Evolutionary conservation across 2,888 invertebrate species (phyloP), one percentile per base, ranked within the genome.

Genomic region (Sipha maydis): DNA sequence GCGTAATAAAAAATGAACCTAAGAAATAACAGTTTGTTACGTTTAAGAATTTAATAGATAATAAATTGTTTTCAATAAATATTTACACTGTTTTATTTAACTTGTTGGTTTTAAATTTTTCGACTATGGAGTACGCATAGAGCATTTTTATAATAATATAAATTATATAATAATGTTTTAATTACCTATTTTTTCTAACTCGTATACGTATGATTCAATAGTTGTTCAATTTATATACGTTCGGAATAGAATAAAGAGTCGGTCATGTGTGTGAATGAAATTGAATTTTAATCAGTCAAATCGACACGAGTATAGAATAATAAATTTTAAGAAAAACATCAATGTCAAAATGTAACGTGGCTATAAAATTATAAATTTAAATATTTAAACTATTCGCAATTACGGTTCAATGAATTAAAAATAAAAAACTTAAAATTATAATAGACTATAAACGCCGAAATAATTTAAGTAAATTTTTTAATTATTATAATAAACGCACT

Each of bases 271-370:
- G 41, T 75, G 54, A 21, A 84, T 31, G 67, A 7, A 67, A 85
- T 77, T 41, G 85, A 85, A 85, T 85, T 76, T 67, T 76, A 76
- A 84, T 61, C 76, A 84, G 84, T 84, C 34, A 17, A 41, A 41
- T 61, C 76, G 41, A 76, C 28, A 34, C 34, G 34, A 31, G 31
- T 82, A 48, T 61, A 31, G 21, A 73, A 73, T 73, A 73, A 73
- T 73, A 73, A 73, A 19, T 34, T 17, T n/a, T 25, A 17, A 69
- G 48, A 34, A 73, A 82, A 83, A 73, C 14, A 83, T 83, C 34
- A 34, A 83, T 31, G 54, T 48, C 34, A 83, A 21, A 14, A 28
- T 11, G 41, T 11, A 14, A 28, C 21, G 28, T 48, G 9, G 69
- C 25, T 34, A 76, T 84, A 61, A 38, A 76, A 76, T 77, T 85